A percentile compares a stretch with the other conserved stretches of the same genome.
Evolutionary conservation across 2,888 invertebrate genomes (phyloP).

Genomic region (Hipparchia semele): DNA sequence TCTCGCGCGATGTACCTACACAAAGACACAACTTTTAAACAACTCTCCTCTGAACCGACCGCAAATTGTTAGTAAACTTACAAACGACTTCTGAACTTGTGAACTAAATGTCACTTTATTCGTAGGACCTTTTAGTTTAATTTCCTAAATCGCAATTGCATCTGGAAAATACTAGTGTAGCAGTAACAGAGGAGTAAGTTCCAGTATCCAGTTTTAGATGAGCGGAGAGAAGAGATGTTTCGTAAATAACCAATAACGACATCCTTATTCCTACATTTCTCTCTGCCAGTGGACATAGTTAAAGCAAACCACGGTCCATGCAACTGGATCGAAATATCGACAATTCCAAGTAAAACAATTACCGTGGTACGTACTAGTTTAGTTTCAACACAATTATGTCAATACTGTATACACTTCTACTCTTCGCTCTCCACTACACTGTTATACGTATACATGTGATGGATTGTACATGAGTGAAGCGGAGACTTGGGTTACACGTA

Average conservation of each 20-base stretch:
- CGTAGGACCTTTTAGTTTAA: background rate
- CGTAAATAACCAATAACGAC: no score
- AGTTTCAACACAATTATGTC: no score
- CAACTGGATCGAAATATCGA: no score
- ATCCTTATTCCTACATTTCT: no score
- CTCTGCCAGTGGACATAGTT: no score
- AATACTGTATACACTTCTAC: no score
- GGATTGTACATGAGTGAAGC: background rate
- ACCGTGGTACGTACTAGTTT: no score
- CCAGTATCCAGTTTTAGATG: background rate
- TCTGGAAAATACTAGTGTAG: constrained; percentile 1
- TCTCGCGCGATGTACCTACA: constrained; percentile 4
- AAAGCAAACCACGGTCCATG: no score
- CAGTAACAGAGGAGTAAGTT: background rate
- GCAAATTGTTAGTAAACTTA: constrained; percentile 23
- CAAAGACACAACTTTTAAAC: constrained; percentile 20
- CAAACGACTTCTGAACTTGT: constrained; percentile 9
- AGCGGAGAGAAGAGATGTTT: background rate
- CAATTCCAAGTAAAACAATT: no score
- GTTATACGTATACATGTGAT: no score
- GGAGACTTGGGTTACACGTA: background rate
- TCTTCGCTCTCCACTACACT: no score
- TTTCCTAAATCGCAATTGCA: background rate
- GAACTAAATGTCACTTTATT: constrained; percentile 1
- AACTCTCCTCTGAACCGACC: constrained; percentile 17